Evolutionary conservation across 2,888 invertebrate species (phyloP).

Genomic region (Rambutsinella grinnellia): DNA sequence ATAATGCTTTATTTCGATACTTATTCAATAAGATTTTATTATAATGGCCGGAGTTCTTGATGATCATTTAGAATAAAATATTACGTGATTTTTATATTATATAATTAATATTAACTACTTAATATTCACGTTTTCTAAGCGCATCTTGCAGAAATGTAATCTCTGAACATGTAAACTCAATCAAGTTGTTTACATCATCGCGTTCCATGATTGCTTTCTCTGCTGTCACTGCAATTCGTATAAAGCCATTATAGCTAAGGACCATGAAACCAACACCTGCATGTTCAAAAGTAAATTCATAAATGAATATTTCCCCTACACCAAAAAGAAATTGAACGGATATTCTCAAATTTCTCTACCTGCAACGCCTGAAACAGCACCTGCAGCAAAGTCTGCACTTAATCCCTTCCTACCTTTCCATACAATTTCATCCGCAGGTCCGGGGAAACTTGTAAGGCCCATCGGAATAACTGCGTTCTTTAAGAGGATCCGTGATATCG

Average conservation of each 20-base stretch:
- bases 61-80: too few species aligned
- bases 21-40: too few species aligned
- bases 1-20: too few species aligned
- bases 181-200: not conserved
- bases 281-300: too few species aligned
- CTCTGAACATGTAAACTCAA: not conserved
- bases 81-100: too few species aligned
- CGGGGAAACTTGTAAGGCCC: conserved; percentile 25
- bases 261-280: conserved; percentile 32
- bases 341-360: too few species aligned
- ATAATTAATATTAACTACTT: too few species aligned
- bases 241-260: conserved; percentile 20
- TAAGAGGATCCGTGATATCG: not conserved
- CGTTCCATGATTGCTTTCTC: conserved; percentile 7
- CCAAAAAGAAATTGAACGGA: too few species aligned
- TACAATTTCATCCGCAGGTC: not conserved
- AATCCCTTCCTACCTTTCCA: conserved; percentile 15
- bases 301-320: too few species aligned
- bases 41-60: too few species aligned
- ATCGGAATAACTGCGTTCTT: conserved; percentile 2
- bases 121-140: too few species aligned
- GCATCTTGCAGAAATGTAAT: too few species aligned
- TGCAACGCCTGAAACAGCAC: conserved; percentile 13
- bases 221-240: conserved; percentile 13
- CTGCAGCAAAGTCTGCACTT: conserved; percentile 7